Evolutionary conservation across 2,113 vertebrate genomes (phyloP).

Genomic region (Engraulis encrasicolus): DNA sequence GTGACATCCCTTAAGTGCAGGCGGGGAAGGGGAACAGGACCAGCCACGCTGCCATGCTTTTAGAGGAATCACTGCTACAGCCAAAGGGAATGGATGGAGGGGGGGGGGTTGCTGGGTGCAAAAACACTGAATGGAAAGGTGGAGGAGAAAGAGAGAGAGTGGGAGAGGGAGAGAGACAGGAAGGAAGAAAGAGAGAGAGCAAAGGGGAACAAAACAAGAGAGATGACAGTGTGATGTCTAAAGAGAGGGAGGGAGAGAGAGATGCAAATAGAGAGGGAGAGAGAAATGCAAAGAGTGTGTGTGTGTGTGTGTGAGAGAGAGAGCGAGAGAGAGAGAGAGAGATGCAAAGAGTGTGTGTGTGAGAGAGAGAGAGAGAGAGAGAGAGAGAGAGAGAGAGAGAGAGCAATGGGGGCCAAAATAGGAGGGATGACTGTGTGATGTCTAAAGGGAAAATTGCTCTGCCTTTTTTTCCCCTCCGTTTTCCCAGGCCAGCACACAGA

Average conservation of each 20-base stretch:
- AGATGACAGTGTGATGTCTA: not conserved
- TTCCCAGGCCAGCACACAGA: too few species aligned
- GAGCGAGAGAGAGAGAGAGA: not conserved
- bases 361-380: not conserved
- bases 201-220: not conserved
- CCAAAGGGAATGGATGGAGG: constrained; percentile 10
- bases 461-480: not conserved
- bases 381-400: not conserved
- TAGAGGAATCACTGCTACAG: constrained; percentile 23
- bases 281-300: too few species aligned
- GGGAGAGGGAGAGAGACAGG: not conserved
- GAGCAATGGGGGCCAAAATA: not conserved
- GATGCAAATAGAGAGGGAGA: too few species aligned
- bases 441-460: not conserved
- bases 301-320: too few species aligned
- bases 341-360: too few species aligned
- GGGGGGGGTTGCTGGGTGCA: not conserved
- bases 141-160: not conserved
- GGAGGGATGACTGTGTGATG: not conserved
- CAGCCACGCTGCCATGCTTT: too few species aligned
- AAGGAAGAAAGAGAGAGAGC: not conserved
- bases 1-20: constrained; percentile 38
- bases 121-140: not conserved
- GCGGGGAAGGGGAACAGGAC: not conserved
- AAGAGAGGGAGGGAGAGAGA: not conserved